A percentile compares a stretch with the other conserved stretches of the same genome.
phyloP scores from a whole-genome alignment of 1,140 invertebrate species.

The Sinella curviseta region DNA sequence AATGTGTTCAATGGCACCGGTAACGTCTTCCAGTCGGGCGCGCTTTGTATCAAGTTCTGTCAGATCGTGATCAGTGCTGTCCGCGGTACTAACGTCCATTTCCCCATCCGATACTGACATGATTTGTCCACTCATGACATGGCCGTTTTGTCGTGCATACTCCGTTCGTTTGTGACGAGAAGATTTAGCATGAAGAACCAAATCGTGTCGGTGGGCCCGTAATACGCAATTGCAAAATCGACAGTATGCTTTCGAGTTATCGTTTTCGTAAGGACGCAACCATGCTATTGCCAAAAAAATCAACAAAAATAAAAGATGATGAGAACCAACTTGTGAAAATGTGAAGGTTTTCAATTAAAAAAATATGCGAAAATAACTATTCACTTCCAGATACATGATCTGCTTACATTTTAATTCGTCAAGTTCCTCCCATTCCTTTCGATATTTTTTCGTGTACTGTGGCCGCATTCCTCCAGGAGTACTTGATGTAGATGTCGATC shows the following conservation, averaged over 20 bases:
- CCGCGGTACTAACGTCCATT: neutral
- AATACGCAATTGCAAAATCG: conserved; percentile 29
- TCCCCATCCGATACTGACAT: neutral
- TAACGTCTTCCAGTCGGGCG: neutral
- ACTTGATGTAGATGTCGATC: neutral
- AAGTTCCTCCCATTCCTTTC: conserved; percentile 37
- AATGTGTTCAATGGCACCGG: neutral
- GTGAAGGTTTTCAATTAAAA: neutral
- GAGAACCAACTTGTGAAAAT: no score
- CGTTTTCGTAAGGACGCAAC: conserved; percentile 25
- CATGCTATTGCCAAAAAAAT: conserved; percentile 34
- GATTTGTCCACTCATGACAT: neutral
- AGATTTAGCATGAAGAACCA: conserved; percentile 33
- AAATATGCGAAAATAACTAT: neutral
- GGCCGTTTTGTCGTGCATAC: neutral
- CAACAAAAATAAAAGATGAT: neutral
- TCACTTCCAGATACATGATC: neutral
- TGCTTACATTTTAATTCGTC: conserved; percentile 34
- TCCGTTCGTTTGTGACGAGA: conserved; percentile 27
- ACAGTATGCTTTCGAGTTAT: conserved; percentile 33
- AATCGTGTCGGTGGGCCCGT: conserved; percentile 39
- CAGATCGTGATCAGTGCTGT: neutral
- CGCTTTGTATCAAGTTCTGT: neutral
- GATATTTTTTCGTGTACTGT: conserved; percentile 30
- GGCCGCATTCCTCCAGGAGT: neutral